Evolutionary conservation across 2,113 vertebrate species (phyloP), one percentile per base, ranked within the genome.

Genomic region (Neodontobutis hainanensis): DNA sequence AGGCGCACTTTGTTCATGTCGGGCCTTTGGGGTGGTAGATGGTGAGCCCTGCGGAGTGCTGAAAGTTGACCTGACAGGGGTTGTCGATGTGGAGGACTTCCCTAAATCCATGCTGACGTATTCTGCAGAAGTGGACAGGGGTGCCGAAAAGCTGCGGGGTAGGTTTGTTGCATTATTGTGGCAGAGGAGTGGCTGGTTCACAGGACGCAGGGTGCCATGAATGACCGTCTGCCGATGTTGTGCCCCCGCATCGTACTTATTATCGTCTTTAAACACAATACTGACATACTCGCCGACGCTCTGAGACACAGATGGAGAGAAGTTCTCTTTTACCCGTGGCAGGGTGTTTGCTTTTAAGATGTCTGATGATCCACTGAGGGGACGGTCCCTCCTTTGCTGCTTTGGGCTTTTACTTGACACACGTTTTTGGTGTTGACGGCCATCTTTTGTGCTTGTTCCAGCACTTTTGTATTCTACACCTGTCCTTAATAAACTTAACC

Each of bases 101-200:
- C 92, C 85, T 49, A 93, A 73, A 57, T 92, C 92, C 92, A 94
- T 92, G 77, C 86, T 93, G 61, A 93, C 90, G 40, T 94, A 94
- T 53, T 93, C 92, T 0, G 87, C 83, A 4, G 91, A 86, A 62
- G 90, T 85, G 61, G 92, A 86, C 49, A 93, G 73, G 3, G 91
- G 93, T 47, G 91, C 91, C 0, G 91, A 93, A 64, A 92, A 92
- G 71, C 92, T 93, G 34, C 91, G 92, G n/a, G 92, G 89, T 15
- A 93, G 91, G 83, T 83, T 88, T n/a, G 78, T 65, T 0, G 82
- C 77, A 56, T 84, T 87, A 68, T 85, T 82, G 11, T 91, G 87
- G 71, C 81, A 87, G 59, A 87, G 72, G 6, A 85, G 73, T 0
- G 88, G 87, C 32, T 87, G 83, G 48, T 91, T 89, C 40, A 86